Evolutionary conservation across 2,113 vertebrate genomes (phyloP).

Genomic region (Potamarius usumacintae): DNA sequence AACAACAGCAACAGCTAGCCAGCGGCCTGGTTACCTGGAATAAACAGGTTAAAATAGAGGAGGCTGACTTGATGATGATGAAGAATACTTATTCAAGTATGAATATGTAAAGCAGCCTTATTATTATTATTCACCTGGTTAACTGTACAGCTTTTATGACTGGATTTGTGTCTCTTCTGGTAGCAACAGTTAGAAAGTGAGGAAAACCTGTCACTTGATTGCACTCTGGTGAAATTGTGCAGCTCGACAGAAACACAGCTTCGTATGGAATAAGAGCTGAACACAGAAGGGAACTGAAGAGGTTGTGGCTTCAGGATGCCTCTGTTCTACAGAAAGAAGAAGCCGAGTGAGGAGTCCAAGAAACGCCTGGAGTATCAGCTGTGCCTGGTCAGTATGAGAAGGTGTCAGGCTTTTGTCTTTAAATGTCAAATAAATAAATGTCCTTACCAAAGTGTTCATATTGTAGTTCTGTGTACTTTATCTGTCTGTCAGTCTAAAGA

Average conservation of each 20-base stretch:
- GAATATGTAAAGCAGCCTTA: too few relatives aligned
- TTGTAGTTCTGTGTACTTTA: neutral
- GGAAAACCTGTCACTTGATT: neutral
- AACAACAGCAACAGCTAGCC: neutral
- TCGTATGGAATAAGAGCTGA: neutral
- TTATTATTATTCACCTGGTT: too few relatives aligned
- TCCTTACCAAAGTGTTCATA: neutral
- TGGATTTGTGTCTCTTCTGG: neutral
- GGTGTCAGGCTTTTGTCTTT: neutral
- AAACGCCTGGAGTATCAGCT: constrained; percentile 92
- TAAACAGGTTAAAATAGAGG: neutral
- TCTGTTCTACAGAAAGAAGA: constrained; percentile 89
- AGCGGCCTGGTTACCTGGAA: neutral
- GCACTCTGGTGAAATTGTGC: neutral
- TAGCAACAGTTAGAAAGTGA: neutral
- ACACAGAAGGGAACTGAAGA: neutral
- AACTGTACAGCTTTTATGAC: neutral
- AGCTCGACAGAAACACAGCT: neutral
- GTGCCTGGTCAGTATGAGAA: constrained; percentile 77
- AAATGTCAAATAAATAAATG: too few relatives aligned
- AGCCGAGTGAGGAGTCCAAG: constrained; percentile 83
- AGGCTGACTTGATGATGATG: neutral
- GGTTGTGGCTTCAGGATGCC: constrained; percentile 75
- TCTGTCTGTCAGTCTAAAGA: constrained; percentile 81
- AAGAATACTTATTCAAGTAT: too few relatives aligned